Base-by-base conservation (phyloP, 2,113 vertebrate species). In the Perognathus longimembris region DNA sequence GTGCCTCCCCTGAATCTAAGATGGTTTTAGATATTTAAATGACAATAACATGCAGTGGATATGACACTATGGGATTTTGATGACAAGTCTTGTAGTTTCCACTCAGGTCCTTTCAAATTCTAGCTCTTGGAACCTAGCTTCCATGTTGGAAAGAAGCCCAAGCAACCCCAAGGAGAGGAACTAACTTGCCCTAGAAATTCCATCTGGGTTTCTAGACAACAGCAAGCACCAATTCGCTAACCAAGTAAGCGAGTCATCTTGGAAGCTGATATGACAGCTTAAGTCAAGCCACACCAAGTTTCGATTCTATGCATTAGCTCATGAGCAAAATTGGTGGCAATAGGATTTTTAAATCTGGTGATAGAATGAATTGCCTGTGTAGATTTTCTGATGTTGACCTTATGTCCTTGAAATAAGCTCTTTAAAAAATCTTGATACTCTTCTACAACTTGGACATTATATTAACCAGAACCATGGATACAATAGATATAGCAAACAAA, bases 351-450 rank as follows among this genome's bases (percentile, higher is more conserved):
- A 80, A 74, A n/a, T 66, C 17, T 85, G n/a, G 59, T 64, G 40
- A n/a, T 61, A 26, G 57, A 6, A 10, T 75, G 20, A 90, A 66
- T 50, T 86, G 17, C 38, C 30, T 75, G 50, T 75, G 17, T 30
- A 59, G 10, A 69, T 75, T 93, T 88, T 88, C 80, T 92, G 40
- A 80, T 76, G 15, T 59, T 84, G 42, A 94, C 71, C 42, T 93
- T 45, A 74, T 59, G 22, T 91, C 71, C 34, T 87, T 88, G 40
- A 34, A 86, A 74, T 64, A 59, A 34, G 36, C 14, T 1, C 50
- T 61, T 87, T 93, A 94, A 54, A 42, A 54, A 54, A 54, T 80
- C n/a, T 80, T 42, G 2, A 78, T 66, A 12, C 28, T 73, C 3
- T 85, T 10, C 57, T 28, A 67, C 9, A 64, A 36, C 82, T 89